Conservation (phyloP, 2,797 vertebrate species). For the Semotilus atromaculatus region DNA sequence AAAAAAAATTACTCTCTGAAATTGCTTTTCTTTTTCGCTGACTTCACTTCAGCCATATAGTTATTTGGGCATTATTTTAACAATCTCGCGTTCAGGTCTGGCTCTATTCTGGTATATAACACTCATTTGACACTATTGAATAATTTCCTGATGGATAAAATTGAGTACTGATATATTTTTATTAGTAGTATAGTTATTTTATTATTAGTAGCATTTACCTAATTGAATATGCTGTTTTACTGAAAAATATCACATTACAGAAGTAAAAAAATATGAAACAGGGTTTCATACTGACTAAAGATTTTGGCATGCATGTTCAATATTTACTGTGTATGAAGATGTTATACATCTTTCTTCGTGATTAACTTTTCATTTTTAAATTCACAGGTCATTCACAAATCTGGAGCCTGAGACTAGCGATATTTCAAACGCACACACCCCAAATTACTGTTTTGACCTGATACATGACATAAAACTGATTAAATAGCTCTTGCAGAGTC, state of each 20-base stretch:
- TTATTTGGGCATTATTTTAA: background rate
- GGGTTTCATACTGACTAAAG: background rate
- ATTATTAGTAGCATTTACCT: background rate
- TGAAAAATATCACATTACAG: background rate
- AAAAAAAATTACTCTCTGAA: background rate
- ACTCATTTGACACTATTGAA: background rate
- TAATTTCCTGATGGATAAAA: background rate
- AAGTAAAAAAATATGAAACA: background rate
- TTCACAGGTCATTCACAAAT: background rate
- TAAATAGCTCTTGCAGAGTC: background rate
- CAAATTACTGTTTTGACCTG: background rate
- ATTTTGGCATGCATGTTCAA: background rate
- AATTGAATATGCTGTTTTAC: background rate
- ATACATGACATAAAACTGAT: background rate
- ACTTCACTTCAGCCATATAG: background rate
- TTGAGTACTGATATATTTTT: background rate
- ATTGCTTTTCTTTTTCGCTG: background rate
- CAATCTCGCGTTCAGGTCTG: background rate
- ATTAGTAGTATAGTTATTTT: background rate
- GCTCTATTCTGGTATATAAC: background rate
- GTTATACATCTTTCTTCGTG: background rate
- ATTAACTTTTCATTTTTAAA: background rate
- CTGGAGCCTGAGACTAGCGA: background rate
- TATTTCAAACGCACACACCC: background rate
- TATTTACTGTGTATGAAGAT: background rate